Evolutionary conservation across 2,888 invertebrate species (phyloP), one percentile per base, ranked within the genome.

Genomic region (Harpagoxenus sublaevis): DNA sequence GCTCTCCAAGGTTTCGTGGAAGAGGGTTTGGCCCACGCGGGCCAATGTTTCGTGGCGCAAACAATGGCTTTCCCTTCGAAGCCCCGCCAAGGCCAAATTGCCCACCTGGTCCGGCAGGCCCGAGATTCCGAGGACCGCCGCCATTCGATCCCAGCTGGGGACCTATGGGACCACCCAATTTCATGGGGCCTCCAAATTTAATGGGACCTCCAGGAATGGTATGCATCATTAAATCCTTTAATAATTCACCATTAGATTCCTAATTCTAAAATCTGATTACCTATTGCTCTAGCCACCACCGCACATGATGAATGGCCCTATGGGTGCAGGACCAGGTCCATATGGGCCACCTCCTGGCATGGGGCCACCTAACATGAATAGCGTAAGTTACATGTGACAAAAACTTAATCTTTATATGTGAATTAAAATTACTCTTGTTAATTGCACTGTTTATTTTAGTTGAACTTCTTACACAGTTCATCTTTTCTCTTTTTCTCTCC

Each of bases 61-160:
- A 95, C 78, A 95, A 95, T 83, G 94, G 95, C 9, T 95, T 95
- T 88, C 95, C 95, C 1, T 95, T 96, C 6, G 96, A 95, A 87
- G 95, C 95, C n/a, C 95, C 95, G 4, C 96, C 96, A 2, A 95
- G 96, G 74, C 96, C 96, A 10, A 95, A 95, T 81, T 94, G 94
- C 78, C 95, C 95, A 1, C 94, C 95, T 28, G 95, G 95, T 31
- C 94, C 95, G 6, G 93, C 94, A 0, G 95, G 95, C 31, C 94
- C 95, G 18, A 93, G 95, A 48, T 96, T 96, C 88, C 95, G 96
- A 83, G 96, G 96, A 12, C 96, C 96, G 5, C 96, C 97, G 10
- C 96, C 96, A 12, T 96, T 96, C 92, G 96, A 96, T 92, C 97
- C 97, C 23, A 97, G 97, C 94, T 97, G 97, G 97, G 97, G 97